Evolutionary conservation across 2,888 invertebrate genomes (phyloP), one percentile per base, ranked within the genome.

Genomic region (Tenthredo distinguenda): DNA sequence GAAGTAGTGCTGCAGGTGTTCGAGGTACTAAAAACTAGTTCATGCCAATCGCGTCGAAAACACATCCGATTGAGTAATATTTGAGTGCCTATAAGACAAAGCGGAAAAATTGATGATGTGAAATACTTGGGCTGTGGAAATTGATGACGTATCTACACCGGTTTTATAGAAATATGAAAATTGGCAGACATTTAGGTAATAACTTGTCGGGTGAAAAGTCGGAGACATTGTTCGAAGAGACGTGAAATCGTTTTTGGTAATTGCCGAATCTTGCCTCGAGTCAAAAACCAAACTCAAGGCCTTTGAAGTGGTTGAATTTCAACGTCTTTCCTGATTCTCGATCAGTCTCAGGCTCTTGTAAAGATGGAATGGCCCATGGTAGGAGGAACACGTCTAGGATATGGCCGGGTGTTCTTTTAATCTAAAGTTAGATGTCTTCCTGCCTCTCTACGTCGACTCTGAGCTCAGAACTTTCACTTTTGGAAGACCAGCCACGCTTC

Each of bases 391-490:
- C 15, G 21, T 58, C 18, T 58, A 62, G 50, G 40, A 81, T 47
- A 47, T 58, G 62, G 15, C 62, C 58, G 40, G n/a, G 62, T 81
- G 37, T 81, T 81, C 62, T 81, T 81, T n/a, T 37, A 26, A 21
- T 81, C 34, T 62, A n/a, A 79, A 81, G 37, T 81, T 62, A 40
- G 37, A 34, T 26, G 50, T 81, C 58, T 81, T 37, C 4, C 18
- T 40, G 62, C 7, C 15, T 81, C 81, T 40, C 40, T 40, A 21
- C 21, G 62, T 21, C 21, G 40, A 62, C 58, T 81, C 81, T 12
- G 58, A 81, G 40, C 40, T 37, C 37, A 62, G 88, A 91, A 91
- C 91, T 91, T 91, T 91, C 91, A 91, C 91, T 91, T 90, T 86
- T 79, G 68, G 65, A 85, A 74, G 86, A 79, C 84, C 68, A 79